phyloP scores from a whole-genome alignment of 2,888 invertebrate genomes.

The Trachelus iudaicus region DNA sequence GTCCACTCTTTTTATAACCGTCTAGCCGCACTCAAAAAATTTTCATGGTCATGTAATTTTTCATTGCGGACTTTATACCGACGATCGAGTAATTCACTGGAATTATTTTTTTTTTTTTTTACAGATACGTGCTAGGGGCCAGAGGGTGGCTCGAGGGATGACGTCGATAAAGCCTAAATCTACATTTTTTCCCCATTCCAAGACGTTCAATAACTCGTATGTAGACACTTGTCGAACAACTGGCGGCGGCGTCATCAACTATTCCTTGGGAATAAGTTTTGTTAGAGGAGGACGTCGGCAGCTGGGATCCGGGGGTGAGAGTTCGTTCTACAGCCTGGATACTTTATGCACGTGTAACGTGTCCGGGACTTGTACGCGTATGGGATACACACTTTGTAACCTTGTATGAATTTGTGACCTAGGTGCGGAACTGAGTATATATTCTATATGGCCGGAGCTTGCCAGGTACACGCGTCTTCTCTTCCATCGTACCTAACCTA shows the following conservation, averaged over 20 bases:
- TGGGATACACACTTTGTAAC: not conserved
- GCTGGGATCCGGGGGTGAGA: not conserved
- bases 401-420: not conserved
- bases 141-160: not conserved
- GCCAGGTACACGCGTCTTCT: not conserved
- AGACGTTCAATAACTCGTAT: constrained; percentile 42
- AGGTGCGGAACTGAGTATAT: not conserved
- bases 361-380: not conserved
- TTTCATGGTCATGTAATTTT: not conserved
- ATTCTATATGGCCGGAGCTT: not conserved
- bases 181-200: constrained; percentile 35
- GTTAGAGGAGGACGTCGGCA: constrained; percentile 11
- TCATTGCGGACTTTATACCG: not conserved
- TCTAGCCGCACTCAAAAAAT: not conserved
- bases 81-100: not conserved
- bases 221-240: constrained; percentile 44
- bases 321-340: not conserved
- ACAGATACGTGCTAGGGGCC: not conserved
- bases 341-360: not conserved
- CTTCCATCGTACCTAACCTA: not conserved
- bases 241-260: constrained; percentile 36
- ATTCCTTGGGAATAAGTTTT: constrained; percentile 28
- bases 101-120: not conserved
- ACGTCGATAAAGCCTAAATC: constrained; percentile 31
- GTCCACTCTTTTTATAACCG: not conserved